Evolutionary conservation across 2,113 vertebrate species (phyloP).

Genomic region (Neolamprologus kungweensis): DNA sequence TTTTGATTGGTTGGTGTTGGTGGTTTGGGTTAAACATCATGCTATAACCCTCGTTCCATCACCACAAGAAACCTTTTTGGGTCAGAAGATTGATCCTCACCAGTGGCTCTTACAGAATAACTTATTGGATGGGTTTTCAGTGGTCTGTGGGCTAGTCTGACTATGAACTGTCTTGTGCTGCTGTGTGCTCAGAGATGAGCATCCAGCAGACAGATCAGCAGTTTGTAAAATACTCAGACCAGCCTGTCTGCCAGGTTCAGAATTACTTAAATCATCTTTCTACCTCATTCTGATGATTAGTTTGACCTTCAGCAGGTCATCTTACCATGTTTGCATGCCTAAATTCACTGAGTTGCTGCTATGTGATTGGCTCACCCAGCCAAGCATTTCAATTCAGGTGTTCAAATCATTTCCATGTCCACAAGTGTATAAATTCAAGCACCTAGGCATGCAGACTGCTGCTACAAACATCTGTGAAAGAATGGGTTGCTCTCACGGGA

Average conservation of each 20-base stretch:
- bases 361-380: background rate
- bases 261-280: background rate
- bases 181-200: background rate
- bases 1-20: background rate
- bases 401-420: background rate
- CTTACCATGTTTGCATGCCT: background rate
- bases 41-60: background rate
- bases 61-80: background rate
- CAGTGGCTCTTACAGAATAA: background rate
- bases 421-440: background rate
- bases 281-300: background rate
- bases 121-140: background rate
- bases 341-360: background rate
- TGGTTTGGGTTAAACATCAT: background rate
- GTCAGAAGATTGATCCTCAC: background rate
- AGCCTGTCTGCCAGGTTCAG: background rate
- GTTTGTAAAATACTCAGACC: background rate
- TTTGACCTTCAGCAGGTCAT: background rate
- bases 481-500: background rate
- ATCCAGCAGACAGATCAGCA: fast-evolving
- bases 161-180: background rate
- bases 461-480: background rate
- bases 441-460: background rate
- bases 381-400: background rate
- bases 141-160: background rate